A percentile compares a stretch with the other conserved stretches of the same genome.
These are phyloP conservation scores for Sinocyclocheilus maitianheensis DNA, from an alignment of 2,113 vertebrate species.

Conservation along the genomic window DNA sequence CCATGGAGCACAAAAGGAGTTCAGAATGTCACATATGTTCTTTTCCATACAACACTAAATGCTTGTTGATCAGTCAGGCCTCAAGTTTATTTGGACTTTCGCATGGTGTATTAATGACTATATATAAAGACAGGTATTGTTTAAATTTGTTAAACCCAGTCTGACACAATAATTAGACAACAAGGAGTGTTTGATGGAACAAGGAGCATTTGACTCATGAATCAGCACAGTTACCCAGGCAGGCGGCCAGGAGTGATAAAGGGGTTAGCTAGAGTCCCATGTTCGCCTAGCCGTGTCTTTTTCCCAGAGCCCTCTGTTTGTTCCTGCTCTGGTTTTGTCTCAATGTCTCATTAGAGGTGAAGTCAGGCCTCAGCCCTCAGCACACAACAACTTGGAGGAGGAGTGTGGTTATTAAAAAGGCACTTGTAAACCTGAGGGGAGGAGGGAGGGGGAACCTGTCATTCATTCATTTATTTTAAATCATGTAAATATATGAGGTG, in stretches of 20 bases:
- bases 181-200: background rate
- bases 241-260: background rate
- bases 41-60: too few species aligned
- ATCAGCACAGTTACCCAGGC: constrained; percentile 45
- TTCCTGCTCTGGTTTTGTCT: constrained; percentile 29
- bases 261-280: background rate
- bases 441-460: background rate
- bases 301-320: constrained; percentile 15
- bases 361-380: background rate
- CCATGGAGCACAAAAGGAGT: background rate
- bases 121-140: background rate
- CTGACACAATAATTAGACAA: constrained; percentile 41
- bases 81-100: too few species aligned
- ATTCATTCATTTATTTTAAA: too few species aligned
- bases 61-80: too few species aligned
- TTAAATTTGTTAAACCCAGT: background rate
- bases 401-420: constrained; percentile 25
- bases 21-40: too few species aligned
- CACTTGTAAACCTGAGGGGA: constrained; percentile 16
- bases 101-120: background rate
- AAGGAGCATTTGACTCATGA: constrained; percentile 30
- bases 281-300: background rate
- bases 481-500: too few species aligned
- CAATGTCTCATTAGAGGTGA: constrained; percentile 15
- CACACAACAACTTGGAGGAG: background rate